Conservation (phyloP, 2,113 vertebrate genomes). For the Procavia capensis region DNA sequence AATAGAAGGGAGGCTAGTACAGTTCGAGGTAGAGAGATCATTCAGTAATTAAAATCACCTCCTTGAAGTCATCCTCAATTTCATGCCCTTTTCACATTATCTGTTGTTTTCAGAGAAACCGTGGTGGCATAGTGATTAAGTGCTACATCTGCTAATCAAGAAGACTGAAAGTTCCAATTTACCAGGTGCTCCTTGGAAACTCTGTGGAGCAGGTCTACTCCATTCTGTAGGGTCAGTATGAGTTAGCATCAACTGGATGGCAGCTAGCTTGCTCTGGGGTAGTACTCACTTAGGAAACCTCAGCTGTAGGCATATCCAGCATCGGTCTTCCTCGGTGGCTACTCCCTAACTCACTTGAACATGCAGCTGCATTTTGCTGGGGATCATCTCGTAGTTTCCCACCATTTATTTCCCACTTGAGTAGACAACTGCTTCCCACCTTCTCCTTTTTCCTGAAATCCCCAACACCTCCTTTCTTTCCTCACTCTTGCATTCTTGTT, state of each 20-base stretch:
- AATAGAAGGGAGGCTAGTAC: background rate
- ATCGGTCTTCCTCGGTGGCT: background rate
- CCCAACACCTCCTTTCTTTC: background rate
- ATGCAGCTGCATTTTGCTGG: too few relatives aligned
- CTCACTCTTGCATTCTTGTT: background rate
- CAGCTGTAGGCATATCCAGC: background rate
- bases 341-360: background rate
- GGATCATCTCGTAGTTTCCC: fast-evolving
- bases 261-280: too few relatives aligned
- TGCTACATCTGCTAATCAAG: too few relatives aligned
- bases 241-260: too few relatives aligned
- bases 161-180: too few relatives aligned
- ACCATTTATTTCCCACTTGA: background rate
- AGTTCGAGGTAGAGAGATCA: background rate
- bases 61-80: background rate
- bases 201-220: too few relatives aligned
- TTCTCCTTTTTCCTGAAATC: background rate
- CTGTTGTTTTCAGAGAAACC: too few relatives aligned
- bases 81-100: background rate
- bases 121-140: too few relatives aligned
- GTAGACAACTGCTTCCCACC: too few relatives aligned
- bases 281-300: background rate
- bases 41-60: background rate
- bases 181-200: too few relatives aligned
- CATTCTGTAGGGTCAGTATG: too few relatives aligned